phyloP scores from a whole-genome alignment of 2,888 invertebrate species.

The Helobdella robusta region DNA sequence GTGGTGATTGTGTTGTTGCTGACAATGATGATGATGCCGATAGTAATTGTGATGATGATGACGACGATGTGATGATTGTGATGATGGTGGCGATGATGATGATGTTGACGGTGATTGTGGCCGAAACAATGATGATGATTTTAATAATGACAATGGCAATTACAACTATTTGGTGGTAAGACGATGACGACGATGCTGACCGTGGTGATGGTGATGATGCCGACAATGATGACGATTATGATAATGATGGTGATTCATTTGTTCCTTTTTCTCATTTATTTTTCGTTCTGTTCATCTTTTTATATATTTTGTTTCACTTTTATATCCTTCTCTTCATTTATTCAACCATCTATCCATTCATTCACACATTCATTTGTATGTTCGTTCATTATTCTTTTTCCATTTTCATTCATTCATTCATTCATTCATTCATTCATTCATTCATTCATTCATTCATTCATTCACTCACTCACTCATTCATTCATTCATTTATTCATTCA shows the following conservation, averaged over 20 bases:
- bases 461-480: neutral
- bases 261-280: neutral
- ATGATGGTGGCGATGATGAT: neutral
- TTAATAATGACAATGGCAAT: neutral
- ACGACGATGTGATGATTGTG: neutral
- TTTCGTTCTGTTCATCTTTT: neutral
- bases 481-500: neutral
- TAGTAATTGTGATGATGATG: conserved; percentile 7
- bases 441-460: neutral
- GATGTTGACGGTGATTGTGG: conserved; percentile 4
- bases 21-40: neutral
- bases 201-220: neutral
- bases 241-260: neutral
- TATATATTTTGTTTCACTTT: neutral
- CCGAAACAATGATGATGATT: neutral
- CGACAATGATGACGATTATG: neutral
- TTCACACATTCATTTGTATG: neutral
- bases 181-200: neutral
- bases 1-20: neutral
- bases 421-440: neutral
- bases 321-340: neutral
- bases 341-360: neutral
- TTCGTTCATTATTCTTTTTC: neutral
- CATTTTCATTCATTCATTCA: neutral
- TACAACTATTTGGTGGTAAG: neutral